Base-by-base conservation (phyloP, 1,140 invertebrate genomes). In the Lordiphosa mommai region DNA sequence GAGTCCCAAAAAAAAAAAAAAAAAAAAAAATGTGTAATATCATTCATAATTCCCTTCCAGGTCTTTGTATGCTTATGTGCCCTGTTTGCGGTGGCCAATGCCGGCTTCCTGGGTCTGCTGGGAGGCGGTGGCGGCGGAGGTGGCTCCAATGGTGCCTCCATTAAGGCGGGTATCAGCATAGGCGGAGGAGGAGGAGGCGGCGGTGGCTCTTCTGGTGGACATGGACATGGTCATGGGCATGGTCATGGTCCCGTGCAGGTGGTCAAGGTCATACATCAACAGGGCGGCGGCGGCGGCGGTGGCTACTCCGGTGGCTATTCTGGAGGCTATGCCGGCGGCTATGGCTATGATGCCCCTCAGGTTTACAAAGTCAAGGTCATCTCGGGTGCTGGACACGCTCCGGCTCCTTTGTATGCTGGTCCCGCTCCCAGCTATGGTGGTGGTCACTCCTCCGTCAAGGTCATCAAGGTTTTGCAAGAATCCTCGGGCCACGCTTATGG, bases 61-160 rank as follows among this genome's bases (percentile, higher is more conserved):
- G 68, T 86, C 53, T 86, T 86, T 49, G 76, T 86, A 27, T 86
- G 76, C 47, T 40, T 86, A 61, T 82, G 69, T 70, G 82, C 82
- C 36, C 64, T 86, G 9, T 71, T 86, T 30, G 82, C 84, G 48
- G 74, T 79, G 59, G 76, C 84, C 16, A 86, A 86, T 38, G 84
- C 82, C 10, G 84, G 84, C 13, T 71, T 82, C 49, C 57, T 86
- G 44, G 73, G 73, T 38, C 61, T 86, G n/a, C 44, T 80, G 2
- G 73, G 79, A 37, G 77, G 77, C 29, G 76, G 73, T 0, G 63
- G 63, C 4, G 61, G 72, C 1, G 67, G 61, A 0, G 43, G 58
- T 0, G 32, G 55, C 8, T 47, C 64, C 3, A 49, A 64, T 8
- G 56, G 46, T 7, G 58, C 30, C 70, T 68, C 0, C n/a, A n/a